Base-by-base conservation (phyloP, 1,140 invertebrate genomes). In the Catajapyx aquilonaris region DNA sequence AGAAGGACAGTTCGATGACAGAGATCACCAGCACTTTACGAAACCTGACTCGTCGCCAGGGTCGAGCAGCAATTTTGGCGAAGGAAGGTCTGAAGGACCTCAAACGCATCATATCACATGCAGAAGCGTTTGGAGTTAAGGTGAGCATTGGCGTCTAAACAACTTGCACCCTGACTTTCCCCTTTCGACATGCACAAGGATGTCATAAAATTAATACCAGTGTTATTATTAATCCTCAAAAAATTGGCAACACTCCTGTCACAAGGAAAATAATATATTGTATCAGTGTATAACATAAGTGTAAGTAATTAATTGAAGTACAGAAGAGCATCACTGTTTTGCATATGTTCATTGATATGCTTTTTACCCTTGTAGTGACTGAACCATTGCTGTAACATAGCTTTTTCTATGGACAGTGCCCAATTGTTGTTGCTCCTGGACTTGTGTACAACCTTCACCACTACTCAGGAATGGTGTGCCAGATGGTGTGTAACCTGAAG, bases 21-120 rank as follows among this genome's bases (percentile, higher is more conserved):
- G 76, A 79, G 45, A 63, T 80, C 20, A 53, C 61, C 1, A 71
- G 68, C 37, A 49, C 68, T 0, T 52, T 81, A 1, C 68, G 61
- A 23, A 57, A 61, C 2, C 62, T 80, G 21, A 66, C 65, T 5
- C 67, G 71, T 31, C 69, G 70, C 46, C 53, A 54, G 34, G 64
- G 66, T 3, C 70, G 76, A 48, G 68, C 69, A 15, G 64, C 66
- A 10, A 57, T 58, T 10, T 50, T 74, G 4, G 73, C 74, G 3
- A 74, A 73, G 33, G 62, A 72, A 46, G 80, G 69, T 1, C 44
- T 88, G 1, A 57, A 68, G 36, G 75, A 85, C 41, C 60, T 90
- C 31, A 73, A 86, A 48, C 59, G 57, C 3, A 68, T 87, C 2
- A 70, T 74, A 22, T 60, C 61, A 16, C 58, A 77, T 49, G 66